These are phyloP conservation scores for Macrophya annulata DNA, from an alignment of 2,888 invertebrate genomes.

Conservation along the genomic window DNA sequence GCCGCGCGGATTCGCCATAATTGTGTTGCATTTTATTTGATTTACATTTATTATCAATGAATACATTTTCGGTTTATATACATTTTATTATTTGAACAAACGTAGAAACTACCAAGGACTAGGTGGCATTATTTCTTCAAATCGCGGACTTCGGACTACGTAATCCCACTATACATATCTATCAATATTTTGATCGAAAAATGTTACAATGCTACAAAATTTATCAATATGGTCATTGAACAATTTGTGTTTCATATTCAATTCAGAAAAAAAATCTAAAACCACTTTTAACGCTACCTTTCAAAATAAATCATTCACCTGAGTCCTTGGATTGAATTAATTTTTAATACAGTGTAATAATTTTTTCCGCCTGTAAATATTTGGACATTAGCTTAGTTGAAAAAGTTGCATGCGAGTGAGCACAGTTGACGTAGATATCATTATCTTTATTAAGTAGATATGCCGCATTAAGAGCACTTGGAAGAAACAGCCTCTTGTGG, in stretches of 20 bases:
- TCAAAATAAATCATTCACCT: neutral
- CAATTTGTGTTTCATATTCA: neutral
- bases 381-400: slow-evolving; percentile 2
- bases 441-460: slow-evolving; percentile 12
- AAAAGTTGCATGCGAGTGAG: slow-evolving; percentile 45
- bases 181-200: neutral
- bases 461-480: slow-evolving; percentile 66
- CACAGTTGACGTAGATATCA: slow-evolving; percentile 39
- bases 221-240: neutral
- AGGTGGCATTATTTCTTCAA: neutral
- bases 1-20: slow-evolving; percentile 60
- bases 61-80: neutral
- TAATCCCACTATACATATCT: neutral
- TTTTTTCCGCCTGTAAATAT: slow-evolving; percentile 43
- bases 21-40: slow-evolving; percentile 60
- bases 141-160: neutral
- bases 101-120: slow-evolving; percentile 40
- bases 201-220: neutral
- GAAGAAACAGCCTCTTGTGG: slow-evolving; percentile 77
- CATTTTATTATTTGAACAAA: slow-evolving; percentile 26
- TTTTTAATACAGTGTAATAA: slow-evolving; percentile 10
- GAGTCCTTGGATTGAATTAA: slow-evolving; percentile 42
- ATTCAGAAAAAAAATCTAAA: neutral
- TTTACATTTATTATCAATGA: slow-evolving; percentile 16
- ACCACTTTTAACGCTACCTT: neutral